Conservation (phyloP, 2,113 vertebrate species). For the Lasiurus cinereus region DNA sequence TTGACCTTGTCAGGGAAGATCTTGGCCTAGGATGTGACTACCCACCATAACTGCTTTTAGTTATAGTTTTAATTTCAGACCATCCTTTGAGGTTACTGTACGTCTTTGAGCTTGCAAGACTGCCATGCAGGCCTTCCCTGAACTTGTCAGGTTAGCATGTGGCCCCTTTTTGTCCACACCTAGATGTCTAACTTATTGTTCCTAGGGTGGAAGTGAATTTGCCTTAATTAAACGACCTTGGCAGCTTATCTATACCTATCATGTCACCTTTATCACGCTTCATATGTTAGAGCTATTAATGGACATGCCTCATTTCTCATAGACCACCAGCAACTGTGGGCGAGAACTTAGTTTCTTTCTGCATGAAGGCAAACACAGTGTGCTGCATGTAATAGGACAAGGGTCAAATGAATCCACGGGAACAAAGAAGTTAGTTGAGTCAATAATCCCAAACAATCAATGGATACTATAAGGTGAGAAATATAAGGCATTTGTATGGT, state of each 20-base stretch:
- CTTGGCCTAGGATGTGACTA: too few species aligned
- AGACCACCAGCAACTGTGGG: not conserved
- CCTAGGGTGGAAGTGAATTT: not conserved
- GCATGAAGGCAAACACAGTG: not conserved
- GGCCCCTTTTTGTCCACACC: too few species aligned
- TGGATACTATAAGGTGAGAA: not conserved
- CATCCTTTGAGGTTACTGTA: too few species aligned
- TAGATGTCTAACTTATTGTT: not conserved
- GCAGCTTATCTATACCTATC: not conserved
- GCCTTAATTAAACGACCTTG: not conserved
- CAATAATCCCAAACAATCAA: not conserved
- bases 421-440: not conserved
- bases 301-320: not conserved
- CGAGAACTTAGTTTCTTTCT: slow-evolving; percentile 7
- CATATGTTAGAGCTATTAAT: not conserved
- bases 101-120: too few species aligned
- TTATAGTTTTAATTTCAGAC: too few species aligned
- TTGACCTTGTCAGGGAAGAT: too few species aligned
- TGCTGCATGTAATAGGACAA: not conserved
- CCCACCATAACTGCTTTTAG: too few species aligned
- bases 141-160: too few species aligned
- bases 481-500: not conserved
- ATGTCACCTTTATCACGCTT: not conserved
- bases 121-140: too few species aligned
- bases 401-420: not conserved